A percentile compares a stretch with the other conserved stretches of the same genome.
phyloP scores from a whole-genome alignment of 2,113 vertebrate species.

The Leucopsar rothschildi region DNA sequence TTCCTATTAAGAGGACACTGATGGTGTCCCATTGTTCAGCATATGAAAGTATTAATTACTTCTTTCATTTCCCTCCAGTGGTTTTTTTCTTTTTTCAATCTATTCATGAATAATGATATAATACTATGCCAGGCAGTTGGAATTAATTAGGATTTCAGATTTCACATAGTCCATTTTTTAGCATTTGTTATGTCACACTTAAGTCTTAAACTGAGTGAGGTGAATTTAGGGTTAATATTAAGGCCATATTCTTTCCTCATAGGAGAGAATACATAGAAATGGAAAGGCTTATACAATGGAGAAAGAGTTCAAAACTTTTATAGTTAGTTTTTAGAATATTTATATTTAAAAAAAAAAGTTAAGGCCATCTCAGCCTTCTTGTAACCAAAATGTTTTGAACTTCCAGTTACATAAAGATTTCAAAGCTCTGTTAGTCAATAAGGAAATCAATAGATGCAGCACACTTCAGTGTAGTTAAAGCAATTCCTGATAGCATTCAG shows the following conservation, averaged over 20 bases:
- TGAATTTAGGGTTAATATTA: not conserved
- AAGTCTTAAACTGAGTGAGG: not conserved
- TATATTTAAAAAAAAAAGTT: not conserved
- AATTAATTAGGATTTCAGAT: not conserved
- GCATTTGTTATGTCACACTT: not conserved
- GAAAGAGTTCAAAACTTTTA: not conserved
- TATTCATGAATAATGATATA: not conserved
- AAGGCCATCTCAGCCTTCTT: slow-evolving; percentile 1
- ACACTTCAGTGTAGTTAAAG: not conserved
- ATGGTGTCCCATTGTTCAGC: not conserved
- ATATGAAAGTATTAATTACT: not conserved
- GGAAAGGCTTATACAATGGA: not conserved
- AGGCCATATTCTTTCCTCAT: not conserved
- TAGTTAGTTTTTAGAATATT: not conserved
- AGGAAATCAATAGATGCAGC: not conserved
- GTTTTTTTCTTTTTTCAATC: not conserved
- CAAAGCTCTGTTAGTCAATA: not conserved
- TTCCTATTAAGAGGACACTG: not conserved
- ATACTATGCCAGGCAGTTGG: not conserved
- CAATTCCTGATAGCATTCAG: not conserved
- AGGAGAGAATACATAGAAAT: not conserved
- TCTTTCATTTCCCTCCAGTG: not conserved
- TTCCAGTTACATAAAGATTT: slow-evolving; percentile 14
- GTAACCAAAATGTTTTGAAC: slow-evolving; percentile 32
- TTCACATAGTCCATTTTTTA: not conserved